Conservation (phyloP, 2,113 vertebrate species). For the sheep (Ovis aries) region DNA sequence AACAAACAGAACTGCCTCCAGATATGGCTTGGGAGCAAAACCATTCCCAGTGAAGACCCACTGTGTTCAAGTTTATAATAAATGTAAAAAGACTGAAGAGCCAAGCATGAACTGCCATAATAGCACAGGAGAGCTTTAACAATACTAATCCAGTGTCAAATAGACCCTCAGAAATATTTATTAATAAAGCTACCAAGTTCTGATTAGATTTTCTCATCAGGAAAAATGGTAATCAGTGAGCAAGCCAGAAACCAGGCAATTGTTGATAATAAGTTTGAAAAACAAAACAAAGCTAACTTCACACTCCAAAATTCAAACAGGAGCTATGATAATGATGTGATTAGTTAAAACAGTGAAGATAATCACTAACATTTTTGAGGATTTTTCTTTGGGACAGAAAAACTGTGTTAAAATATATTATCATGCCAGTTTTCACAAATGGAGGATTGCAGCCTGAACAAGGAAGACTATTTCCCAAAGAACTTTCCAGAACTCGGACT, state of each 20-base stretch:
- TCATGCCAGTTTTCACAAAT: not conserved
- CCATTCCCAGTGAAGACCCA: not conserved
- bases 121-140: not conserved
- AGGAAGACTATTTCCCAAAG: not conserved
- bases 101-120: not conserved
- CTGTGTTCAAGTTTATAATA: not conserved
- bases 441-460: not conserved
- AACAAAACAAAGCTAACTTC: not conserved
- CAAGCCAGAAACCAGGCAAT: not conserved
- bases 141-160: not conserved
- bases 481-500: not conserved
- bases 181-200: not conserved
- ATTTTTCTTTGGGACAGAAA: not conserved
- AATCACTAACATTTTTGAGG: not conserved
- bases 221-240: not conserved
- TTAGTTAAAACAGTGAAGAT: not conserved
- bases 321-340: not conserved
- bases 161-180: not conserved
- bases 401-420: not conserved
- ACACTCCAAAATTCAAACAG: not conserved
- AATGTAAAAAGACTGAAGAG: not conserved
- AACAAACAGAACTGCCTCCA: not conserved
- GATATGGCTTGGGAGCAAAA: not conserved
- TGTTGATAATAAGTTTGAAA: not conserved
- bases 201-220: not conserved